These are phyloP conservation scores for Onychostoma macrolepis DNA, from an alignment of 2,113 vertebrate species.

Conservation along the genomic window DNA sequence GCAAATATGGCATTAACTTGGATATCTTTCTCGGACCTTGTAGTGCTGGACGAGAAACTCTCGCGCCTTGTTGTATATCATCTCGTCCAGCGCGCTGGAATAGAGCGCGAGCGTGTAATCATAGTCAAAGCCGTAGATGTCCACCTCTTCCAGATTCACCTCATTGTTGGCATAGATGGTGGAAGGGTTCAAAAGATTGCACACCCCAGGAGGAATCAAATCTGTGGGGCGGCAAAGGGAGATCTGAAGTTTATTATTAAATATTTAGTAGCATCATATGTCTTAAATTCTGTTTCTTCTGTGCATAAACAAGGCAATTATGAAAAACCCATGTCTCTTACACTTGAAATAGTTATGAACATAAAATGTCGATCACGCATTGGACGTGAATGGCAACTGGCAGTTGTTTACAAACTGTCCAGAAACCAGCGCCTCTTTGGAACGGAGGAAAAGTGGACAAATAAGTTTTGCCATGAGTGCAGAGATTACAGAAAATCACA, in stretches of 20 bases:
- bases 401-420: conserved; percentile 22
- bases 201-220: conserved; percentile 81
- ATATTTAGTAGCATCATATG: background rate
- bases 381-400: background rate
- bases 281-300: background rate
- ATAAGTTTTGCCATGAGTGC: background rate
- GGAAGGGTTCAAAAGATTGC: conserved; percentile 77
- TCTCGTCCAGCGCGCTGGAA: conserved; percentile 72
- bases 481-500: background rate
- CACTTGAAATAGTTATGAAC: background rate
- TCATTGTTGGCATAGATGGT: conserved; percentile 85
- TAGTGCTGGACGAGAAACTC: conserved; percentile 76
- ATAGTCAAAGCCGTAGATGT: conserved; percentile 83
- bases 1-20: background rate
- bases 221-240: conserved; percentile 66
- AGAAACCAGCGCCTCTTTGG: background rate
- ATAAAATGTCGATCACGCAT: background rate
- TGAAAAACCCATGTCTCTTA: background rate
- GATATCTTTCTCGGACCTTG: conserved; percentile 68
- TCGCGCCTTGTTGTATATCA: conserved; percentile 77
- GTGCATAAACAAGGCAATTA: background rate
- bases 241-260: background rate
- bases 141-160: conserved; percentile 76
- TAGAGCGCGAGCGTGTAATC: conserved; percentile 84
- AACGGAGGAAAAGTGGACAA: background rate